A percentile compares a stretch with the other conserved stretches of the same genome.
phyloP scores from a whole-genome alignment of 2,797 vertebrate species.

The Hirundo rustica region DNA sequence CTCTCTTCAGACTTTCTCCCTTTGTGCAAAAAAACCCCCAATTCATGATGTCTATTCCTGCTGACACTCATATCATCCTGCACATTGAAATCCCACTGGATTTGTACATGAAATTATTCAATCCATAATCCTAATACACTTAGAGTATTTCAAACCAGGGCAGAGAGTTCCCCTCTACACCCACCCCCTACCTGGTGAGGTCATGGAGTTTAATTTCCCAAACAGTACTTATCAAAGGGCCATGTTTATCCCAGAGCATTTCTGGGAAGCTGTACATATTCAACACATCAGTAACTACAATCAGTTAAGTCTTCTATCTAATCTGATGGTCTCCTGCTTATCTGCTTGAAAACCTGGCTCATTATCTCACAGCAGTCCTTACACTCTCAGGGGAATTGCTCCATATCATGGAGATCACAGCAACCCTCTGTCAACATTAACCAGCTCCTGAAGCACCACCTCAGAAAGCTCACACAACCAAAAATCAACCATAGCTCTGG shows the following conservation, averaged over 20 bases:
- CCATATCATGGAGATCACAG: neutral
- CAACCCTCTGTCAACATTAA: neutral
- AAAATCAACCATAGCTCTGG: neutral
- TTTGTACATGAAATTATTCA: neutral
- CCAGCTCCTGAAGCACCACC: neutral
- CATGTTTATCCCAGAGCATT: neutral
- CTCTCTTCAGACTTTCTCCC: neutral
- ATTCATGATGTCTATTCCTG: rapidly evolving
- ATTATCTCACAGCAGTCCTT: neutral
- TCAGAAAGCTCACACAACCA: neutral
- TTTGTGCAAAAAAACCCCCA: rapidly evolving
- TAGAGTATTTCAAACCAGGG: neutral
- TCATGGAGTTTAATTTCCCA: neutral
- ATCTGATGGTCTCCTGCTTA: neutral
- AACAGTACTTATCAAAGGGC: neutral
- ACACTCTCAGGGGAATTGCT: neutral
- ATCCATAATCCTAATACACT: neutral
- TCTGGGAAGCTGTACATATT: slow-evolving; percentile 7
- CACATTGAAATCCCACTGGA: neutral
- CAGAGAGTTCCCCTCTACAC: neutral
- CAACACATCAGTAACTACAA: neutral
- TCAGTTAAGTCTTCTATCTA: neutral
- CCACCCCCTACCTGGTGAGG: neutral
- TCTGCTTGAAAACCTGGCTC: neutral
- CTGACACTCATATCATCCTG: rapidly evolving